phyloP scores from a whole-genome alignment of 2,113 vertebrate species.

The Dasyprocta punctata region DNA sequence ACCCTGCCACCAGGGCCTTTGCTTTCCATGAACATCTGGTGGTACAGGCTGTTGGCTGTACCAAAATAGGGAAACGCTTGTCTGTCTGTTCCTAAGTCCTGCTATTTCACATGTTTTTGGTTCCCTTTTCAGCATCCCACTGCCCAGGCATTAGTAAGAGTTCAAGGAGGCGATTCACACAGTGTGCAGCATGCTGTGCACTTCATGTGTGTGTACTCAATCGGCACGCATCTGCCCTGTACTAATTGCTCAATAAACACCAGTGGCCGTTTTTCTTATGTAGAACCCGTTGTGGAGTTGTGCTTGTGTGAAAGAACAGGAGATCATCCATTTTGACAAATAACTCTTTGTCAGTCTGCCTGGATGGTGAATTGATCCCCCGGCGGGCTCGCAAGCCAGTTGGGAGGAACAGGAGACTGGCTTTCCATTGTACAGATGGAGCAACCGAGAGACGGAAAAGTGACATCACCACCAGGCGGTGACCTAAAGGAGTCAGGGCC shows the following conservation, averaged over 20 bases:
- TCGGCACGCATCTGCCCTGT: background rate
- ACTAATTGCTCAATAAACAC: background rate
- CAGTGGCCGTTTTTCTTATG: background rate
- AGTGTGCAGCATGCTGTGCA: background rate
- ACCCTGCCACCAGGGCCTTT: background rate
- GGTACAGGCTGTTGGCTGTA: background rate
- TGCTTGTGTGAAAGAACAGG: background rate
- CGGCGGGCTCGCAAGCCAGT: background rate
- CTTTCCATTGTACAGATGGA: conserved; percentile 68
- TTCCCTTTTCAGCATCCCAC: background rate
- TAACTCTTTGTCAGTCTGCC: background rate
- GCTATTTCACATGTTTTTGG: background rate
- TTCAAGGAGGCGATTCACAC: background rate
- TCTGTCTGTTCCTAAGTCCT: background rate
- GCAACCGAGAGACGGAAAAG: background rate
- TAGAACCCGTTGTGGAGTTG: background rate
- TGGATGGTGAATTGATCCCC: background rate
- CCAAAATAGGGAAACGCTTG: background rate
- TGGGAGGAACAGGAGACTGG: background rate
- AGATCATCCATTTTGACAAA: background rate
- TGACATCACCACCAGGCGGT: conserved; percentile 65
- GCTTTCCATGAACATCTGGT: background rate
- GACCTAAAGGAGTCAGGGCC: conserved; percentile 69
- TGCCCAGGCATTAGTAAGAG: background rate
- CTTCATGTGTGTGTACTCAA: background rate